Percentiles rank a stretch among this genome's conserved stretches.
phyloP scores from a whole-genome alignment of 2,888 invertebrate species.

The Patella depressa region DNA sequence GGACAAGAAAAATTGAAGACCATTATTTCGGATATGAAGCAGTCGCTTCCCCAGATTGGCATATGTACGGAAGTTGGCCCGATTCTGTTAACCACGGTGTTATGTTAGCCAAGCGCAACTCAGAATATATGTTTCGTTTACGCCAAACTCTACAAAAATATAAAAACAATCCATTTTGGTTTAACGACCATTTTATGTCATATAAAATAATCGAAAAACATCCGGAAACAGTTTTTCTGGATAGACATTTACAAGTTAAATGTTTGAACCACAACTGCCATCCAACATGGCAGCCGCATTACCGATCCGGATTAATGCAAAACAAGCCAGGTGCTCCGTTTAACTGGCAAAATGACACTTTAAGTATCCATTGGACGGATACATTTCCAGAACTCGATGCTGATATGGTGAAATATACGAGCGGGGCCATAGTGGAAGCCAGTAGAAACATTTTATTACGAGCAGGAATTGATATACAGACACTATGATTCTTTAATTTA shows the following conservation, averaged over 20 bases:
- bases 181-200: constrained; percentile 39
- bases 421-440: constrained; percentile 38
- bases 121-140: constrained; percentile 36
- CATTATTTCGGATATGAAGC: constrained; percentile 34
- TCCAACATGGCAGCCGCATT: constrained; percentile 41
- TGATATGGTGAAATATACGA: constrained; percentile 44
- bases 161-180: constrained; percentile 36
- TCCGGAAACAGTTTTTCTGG: constrained; percentile 33
- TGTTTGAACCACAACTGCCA: constrained; percentile 43
- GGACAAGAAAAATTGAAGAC: constrained; percentile 40
- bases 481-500: constrained; percentile 18
- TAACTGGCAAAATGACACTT: constrained; percentile 40
- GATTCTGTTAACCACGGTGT: constrained; percentile 41
- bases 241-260: constrained; percentile 40
- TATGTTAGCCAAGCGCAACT: constrained; percentile 38
- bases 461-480: constrained; percentile 36
- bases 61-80: constrained; percentile 39
- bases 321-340: constrained; percentile 37
- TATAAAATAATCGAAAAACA: constrained; percentile 36
- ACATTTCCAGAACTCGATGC: constrained; percentile 39
- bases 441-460: constrained; percentile 33
- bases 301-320: constrained; percentile 33
- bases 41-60: constrained; percentile 42
- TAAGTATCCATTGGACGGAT: constrained; percentile 40
- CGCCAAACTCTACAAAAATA: constrained; percentile 33